These are phyloP conservation scores for Agrotis clavis DNA, from an alignment of 2,888 invertebrate species.

Conservation along the genomic window DNA sequence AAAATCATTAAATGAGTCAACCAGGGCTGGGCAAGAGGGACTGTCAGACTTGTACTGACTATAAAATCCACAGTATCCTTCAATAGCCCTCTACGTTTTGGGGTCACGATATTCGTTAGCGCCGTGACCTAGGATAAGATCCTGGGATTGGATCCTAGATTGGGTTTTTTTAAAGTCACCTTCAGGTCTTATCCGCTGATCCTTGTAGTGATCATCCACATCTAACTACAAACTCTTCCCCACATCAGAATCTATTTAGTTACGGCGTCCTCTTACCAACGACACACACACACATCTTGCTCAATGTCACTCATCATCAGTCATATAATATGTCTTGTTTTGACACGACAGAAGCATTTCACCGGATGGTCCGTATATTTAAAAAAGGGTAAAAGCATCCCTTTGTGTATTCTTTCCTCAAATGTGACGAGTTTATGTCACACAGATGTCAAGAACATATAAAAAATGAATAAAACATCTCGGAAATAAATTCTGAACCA, in stretches of 20 bases:
- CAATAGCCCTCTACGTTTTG: no score
- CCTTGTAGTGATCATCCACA: not conserved
- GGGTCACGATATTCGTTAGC: no score
- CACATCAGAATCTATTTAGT: not conserved
- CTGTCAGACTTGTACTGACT: no score
- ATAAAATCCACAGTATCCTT: no score
- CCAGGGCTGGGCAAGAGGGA: no score
- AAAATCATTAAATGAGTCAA: no score
- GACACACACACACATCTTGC: conserved; percentile 17
- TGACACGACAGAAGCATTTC: conserved; percentile 13
- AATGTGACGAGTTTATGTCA: conserved; percentile 38
- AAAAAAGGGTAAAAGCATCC: conserved; percentile 24
- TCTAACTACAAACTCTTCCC: not conserved
- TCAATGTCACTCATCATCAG: conserved; percentile 32
- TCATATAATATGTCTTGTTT: conserved; percentile 15
- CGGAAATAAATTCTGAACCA: not conserved
- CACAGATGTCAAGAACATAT: conserved; percentile 18
- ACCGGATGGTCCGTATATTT: not conserved
- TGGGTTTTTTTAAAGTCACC: no score
- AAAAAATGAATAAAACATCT: conserved; percentile 32
- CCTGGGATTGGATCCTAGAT: no score
- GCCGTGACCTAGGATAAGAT: no score
- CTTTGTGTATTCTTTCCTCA: conserved; percentile 24
- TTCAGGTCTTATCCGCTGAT: not conserved
- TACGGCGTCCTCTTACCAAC: not conserved